Conservation (phyloP, 2,797 vertebrate species). For the Coregonus suidteri region DNA sequence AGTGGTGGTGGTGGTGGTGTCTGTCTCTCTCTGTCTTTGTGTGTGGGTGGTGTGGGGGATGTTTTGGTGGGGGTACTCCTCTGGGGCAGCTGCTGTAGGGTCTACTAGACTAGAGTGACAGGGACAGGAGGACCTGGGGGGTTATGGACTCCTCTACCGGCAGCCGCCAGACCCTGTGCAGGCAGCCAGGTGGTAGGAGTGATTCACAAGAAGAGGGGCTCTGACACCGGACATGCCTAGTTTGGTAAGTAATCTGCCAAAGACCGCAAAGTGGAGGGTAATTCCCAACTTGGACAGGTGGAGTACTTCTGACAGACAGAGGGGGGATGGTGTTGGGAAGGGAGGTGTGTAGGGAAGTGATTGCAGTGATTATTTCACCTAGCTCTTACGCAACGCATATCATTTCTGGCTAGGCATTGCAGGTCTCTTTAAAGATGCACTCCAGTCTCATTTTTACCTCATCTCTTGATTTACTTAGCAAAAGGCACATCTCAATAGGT, state of each 20-base stretch:
- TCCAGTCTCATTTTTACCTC: background rate
- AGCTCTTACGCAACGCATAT: background rate
- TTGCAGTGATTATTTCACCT: background rate
- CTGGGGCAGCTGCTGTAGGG: constrained; percentile 10
- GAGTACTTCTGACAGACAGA: too few species aligned
- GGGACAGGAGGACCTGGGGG: constrained; percentile 10
- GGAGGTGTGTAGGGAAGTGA: background rate
- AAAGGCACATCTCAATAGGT: background rate
- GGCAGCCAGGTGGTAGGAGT: background rate
- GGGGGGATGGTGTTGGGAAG: background rate
- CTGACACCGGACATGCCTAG: constrained; percentile 14
- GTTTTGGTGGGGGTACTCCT: background rate
- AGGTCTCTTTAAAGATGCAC: background rate
- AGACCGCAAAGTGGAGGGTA: constrained; percentile 11
- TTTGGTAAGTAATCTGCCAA: constrained; percentile 17
- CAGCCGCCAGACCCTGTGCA: background rate
- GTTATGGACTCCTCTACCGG: background rate
- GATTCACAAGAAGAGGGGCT: background rate
- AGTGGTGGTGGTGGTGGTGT: background rate
- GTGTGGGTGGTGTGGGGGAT: background rate
- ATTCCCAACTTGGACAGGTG: constrained; percentile 16
- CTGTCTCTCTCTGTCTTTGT: background rate
- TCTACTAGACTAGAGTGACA: constrained; percentile 14
- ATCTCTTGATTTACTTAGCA: too few species aligned
- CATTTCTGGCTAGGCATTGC: background rate